Evolutionary conservation across 2,113 vertebrate genomes (phyloP).

Genomic region (Neolamprologus modestus): DNA sequence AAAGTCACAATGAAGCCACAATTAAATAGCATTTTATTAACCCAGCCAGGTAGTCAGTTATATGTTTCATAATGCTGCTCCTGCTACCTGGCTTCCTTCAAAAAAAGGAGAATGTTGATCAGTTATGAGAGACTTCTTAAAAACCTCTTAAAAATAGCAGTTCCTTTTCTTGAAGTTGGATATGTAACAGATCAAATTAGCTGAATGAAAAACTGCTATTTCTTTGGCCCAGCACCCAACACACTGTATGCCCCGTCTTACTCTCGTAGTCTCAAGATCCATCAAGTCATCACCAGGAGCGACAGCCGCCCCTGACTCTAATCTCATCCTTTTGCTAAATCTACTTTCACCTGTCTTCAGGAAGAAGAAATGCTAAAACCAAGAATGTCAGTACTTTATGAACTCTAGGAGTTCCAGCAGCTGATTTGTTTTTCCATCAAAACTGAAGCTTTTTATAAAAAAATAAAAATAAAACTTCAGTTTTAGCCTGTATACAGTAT

Average conservation of each 20-base stretch:
- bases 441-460: not conserved
- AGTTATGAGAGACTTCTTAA: not conserved
- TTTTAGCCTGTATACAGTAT: not conserved
- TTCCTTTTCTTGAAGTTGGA: not conserved
- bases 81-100: not conserved
- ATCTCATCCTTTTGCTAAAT: slow-evolving; percentile 16
- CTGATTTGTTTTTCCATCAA: not conserved
- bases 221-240: not conserved
- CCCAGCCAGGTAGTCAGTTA: not conserved
- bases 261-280: not conserved
- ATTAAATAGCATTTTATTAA: not conserved
- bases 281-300: not conserved
- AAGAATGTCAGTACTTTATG: not conserved
- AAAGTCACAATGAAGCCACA: not conserved
- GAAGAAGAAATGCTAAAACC: not conserved
- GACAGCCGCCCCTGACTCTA: not conserved
- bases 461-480: not conserved
- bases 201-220: not conserved
- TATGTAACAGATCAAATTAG: not conserved
- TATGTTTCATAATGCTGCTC: not conserved
- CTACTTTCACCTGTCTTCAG: not conserved
- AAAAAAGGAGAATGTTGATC: not conserved
- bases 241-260: not conserved
- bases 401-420: not conserved
- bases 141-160: not conserved